phyloP scores from a whole-genome alignment of 2,797 vertebrate species.

The Labroides dimidiatus region DNA sequence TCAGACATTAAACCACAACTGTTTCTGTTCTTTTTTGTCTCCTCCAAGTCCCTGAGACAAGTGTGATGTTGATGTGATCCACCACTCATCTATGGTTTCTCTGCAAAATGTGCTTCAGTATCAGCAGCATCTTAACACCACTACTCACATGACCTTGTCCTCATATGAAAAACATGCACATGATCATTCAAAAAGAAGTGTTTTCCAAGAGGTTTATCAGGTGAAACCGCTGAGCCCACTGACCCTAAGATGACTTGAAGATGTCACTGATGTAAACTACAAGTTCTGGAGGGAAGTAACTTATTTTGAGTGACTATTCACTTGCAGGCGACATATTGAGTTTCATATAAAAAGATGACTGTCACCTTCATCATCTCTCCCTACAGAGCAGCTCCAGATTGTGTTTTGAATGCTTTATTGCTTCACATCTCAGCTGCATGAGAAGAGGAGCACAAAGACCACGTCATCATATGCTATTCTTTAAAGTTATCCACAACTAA shows the following conservation, averaged over 20 bases:
- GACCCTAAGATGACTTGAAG: too few relatives aligned
- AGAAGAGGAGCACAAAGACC: not conserved
- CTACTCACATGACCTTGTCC: not conserved
- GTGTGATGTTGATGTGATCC: too few relatives aligned
- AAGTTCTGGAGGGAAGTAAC: too few relatives aligned
- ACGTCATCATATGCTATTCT: not conserved
- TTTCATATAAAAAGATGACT: constrained; percentile 14
- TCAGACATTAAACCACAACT: too few relatives aligned
- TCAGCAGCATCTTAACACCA: too few relatives aligned
- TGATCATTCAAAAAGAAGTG: not conserved
- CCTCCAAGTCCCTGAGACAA: too few relatives aligned
- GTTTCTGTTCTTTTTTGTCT: too few relatives aligned
- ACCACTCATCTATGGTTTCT: too few relatives aligned
- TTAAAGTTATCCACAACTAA: not conserved
- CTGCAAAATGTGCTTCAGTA: too few relatives aligned
- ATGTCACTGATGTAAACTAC: not conserved
- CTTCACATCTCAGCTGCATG: not conserved
- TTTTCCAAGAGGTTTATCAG: not conserved
- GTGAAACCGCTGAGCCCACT: not conserved
- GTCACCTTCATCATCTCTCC: constrained; percentile 34
- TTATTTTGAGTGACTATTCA: not conserved
- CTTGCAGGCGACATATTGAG: not conserved
- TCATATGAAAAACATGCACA: not conserved
- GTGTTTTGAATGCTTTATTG: constrained; percentile 6
- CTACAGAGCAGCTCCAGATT: constrained; percentile 53